Evolutionary conservation across 1,140 invertebrate species (phyloP), one percentile per base, ranked within the genome.

Genomic region (Cepaea nemoralis): DNA sequence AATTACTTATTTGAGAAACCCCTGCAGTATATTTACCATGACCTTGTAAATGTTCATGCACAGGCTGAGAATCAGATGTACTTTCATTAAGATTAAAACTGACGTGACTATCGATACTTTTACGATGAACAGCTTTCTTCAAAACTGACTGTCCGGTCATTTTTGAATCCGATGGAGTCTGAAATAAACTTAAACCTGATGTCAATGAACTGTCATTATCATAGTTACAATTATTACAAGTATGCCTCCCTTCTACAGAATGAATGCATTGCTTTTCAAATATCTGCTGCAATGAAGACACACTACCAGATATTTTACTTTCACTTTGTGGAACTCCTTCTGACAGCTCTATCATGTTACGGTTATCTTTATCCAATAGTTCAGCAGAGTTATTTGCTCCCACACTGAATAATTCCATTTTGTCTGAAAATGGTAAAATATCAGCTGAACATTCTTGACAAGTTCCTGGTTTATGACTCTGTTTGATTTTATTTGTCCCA

Each of bases 81-180:
- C 27, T 31, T 50, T 42, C 42, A 45, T 50, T 27, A 42, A 48
- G 10, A 45, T 48, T 8, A 27, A 74, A 74, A 42, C 71, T 27
- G 31, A 74, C 42, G 33, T 48, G 71, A 33, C 71, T 74, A 12
- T 74, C 71, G 1, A 74, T 22, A 74, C 71, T 74, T 74, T 74
- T 74, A 19, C 42, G 39, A 16, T 27, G 37, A 33, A 27, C 71
- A 19, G 10, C 33, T 50, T 45, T 74, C 31, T 74, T 74, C n/a
- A 48, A 50, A 14, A 27, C 2, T 31, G 59, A 63, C 10, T 63
- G 59, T 16, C 33, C 16, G 27, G 27, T 16, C 27, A 0, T 63
- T 63, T 22, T 31, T 31, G n/a, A 63, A 63, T 63, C 6, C 12
- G 27, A 27, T 63, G 2, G n/a, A 63, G 10, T 31, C 16, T 63